Evolutionary conservation across 2,113 vertebrate genomes (phyloP).

Genomic region (Peromyscus maniculatus): DNA sequence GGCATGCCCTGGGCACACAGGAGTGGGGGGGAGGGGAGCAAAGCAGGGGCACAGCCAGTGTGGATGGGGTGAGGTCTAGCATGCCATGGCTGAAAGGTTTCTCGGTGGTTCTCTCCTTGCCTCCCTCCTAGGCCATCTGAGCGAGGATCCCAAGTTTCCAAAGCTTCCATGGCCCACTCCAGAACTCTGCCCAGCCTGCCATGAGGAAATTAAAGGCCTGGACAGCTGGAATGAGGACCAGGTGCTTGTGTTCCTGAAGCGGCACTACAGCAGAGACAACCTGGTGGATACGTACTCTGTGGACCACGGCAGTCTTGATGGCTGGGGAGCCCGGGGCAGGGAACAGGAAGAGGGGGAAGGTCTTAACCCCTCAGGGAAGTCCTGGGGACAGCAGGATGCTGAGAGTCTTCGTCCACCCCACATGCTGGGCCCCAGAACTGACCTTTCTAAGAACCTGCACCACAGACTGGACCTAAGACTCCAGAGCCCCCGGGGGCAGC

Average conservation of each 20-base stretch:
- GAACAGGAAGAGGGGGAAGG: neutral
- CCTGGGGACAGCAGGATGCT: neutral
- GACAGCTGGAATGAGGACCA: constrained; percentile 92
- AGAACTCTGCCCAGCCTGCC: constrained; percentile 93
- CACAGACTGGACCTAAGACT: neutral
- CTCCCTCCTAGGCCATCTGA: constrained; percentile 87
- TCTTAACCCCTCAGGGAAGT: constrained; percentile 1
- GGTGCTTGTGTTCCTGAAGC: constrained; percentile 92
- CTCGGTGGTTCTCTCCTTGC: rapidly evolving
- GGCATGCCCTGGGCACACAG: neutral
- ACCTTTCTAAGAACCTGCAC: rapidly evolving
- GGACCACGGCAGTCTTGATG: constrained; percentile 32
- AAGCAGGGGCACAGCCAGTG: neutral
- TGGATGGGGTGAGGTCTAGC: neutral
- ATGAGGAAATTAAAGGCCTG: constrained; percentile 91
- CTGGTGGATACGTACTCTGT: constrained; percentile 87
- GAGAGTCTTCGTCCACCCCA: neutral
- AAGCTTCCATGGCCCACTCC: constrained; percentile 95
- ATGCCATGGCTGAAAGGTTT: neutral
- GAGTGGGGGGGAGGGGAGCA: neutral
- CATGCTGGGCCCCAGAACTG: rapidly evolving
- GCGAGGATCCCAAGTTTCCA: constrained; percentile 95
- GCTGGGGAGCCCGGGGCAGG: neutral
- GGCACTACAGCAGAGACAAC: constrained; percentile 90
- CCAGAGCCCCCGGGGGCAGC: rapidly evolving